These are phyloP conservation scores for Pachyramphus minor DNA, from an alignment of 2,113 vertebrate species.

Conservation along the genomic window DNA sequence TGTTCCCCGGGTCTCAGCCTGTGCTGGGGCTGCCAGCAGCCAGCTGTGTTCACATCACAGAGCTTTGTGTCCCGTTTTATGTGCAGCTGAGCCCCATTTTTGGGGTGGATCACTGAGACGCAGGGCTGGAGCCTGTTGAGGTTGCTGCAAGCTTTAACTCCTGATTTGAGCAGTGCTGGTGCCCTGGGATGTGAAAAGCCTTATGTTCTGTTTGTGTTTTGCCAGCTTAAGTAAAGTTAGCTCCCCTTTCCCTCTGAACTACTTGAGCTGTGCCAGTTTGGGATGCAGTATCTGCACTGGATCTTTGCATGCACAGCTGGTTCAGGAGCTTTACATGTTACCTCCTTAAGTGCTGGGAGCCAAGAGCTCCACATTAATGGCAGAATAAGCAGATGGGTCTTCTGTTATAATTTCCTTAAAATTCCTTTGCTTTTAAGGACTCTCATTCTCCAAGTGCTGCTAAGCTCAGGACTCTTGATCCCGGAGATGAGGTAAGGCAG, in stretches of 20 bases:
- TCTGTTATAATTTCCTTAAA: background rate
- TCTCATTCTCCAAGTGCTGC: slow-evolving; percentile 34
- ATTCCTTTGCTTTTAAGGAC: slow-evolving; percentile 40
- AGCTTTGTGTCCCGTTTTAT: background rate
- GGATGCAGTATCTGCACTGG: background rate
- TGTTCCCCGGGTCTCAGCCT: background rate
- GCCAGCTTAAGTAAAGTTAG: background rate
- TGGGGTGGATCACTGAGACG: background rate
- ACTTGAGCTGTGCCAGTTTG: background rate
- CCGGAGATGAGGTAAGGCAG: slow-evolving; percentile 29
- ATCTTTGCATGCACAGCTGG: background rate
- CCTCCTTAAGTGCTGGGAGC: background rate
- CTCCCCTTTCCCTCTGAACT: background rate
- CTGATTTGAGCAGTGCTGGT: background rate
- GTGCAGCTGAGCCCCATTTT: background rate
- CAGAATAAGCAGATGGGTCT: background rate
- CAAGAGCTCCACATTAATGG: background rate
- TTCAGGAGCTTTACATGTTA: background rate
- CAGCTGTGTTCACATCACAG: background rate
- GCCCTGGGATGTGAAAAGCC: background rate
- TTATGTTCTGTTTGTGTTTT: background rate
- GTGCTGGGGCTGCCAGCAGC: background rate
- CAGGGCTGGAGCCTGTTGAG: background rate
- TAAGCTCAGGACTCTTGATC: slow-evolving; percentile 30
- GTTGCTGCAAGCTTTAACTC: background rate